Percentiles rank a stretch among this genome's conserved stretches.
Evolutionary conservation across 2,888 invertebrate species (phyloP).

Genomic region (Lepidocyrtinus sp.): DNA sequence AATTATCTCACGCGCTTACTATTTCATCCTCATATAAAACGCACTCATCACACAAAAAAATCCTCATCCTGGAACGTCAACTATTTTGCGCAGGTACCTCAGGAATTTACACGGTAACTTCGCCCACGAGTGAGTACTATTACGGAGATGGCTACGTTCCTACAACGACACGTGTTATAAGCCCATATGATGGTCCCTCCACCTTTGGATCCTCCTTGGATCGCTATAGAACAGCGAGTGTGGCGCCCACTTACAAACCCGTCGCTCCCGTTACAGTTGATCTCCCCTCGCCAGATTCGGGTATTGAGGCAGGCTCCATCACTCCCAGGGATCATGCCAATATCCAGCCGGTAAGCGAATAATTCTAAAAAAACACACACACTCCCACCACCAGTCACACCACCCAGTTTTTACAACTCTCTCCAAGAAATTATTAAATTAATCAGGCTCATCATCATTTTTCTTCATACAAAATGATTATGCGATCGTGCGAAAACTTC

Average conservation of each 20-base stretch:
- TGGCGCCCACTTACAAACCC: conserved; percentile 72
- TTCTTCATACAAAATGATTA: background rate
- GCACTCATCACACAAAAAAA: conserved; percentile 71
- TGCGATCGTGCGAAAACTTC: background rate
- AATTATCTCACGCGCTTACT: conserved; percentile 17
- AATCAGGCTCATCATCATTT: background rate
- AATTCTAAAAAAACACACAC: background rate
- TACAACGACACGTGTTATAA: conserved; percentile 64
- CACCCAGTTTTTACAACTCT: background rate
- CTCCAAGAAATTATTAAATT: conserved; percentile 9
- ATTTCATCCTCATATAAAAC: conserved; percentile 72
- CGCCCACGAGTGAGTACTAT: conserved; percentile 73
- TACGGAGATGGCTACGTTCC: conserved; percentile 73
- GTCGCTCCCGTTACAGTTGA: conserved; percentile 82
- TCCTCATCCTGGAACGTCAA: conserved; percentile 30
- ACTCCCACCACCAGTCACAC: background rate
- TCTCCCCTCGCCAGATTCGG: conserved; percentile 95
- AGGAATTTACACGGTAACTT: conserved; percentile 64
- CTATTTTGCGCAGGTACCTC: conserved; percentile 48
- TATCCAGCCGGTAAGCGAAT: conserved; percentile 58
- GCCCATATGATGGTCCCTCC: conserved; percentile 69
- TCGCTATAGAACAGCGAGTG: conserved; percentile 41
- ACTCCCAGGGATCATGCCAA: conserved; percentile 89
- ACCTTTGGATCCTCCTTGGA: conserved; percentile 73
- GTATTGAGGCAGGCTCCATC: conserved; percentile 92